Conservation (phyloP, 2,113 vertebrate genomes). For the Heteronetta atricapilla region DNA sequence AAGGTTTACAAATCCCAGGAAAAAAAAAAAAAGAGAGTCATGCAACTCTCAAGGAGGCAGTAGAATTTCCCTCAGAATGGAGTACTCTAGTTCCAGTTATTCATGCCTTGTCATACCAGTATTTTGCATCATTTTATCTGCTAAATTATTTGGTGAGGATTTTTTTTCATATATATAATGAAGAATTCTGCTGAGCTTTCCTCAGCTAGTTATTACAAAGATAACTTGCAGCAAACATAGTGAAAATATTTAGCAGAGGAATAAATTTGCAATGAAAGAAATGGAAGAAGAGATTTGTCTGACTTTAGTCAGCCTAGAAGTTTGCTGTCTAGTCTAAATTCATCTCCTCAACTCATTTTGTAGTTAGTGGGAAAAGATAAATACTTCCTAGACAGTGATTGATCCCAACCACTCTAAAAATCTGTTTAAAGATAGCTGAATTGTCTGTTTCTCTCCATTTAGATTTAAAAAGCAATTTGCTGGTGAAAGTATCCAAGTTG, state of each 20-base stretch:
- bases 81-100: neutral
- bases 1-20: neutral
- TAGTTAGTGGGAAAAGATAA: neutral
- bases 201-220: neutral
- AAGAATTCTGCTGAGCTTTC: neutral
- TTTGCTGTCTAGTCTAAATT: neutral
- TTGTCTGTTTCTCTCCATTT: neutral
- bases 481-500: neutral
- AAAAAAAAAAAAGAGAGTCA: neutral
- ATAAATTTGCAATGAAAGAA: neutral
- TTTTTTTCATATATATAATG: neutral
- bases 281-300: neutral
- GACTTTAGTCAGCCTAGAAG: neutral
- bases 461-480: neutral
- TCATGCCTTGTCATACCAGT: neutral
- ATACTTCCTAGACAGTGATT: neutral
- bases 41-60: neutral
- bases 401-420: neutral
- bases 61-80: neutral
- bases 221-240: neutral
- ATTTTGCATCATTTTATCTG: neutral
- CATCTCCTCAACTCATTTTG: neutral
- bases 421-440: neutral
- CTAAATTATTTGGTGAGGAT: neutral
- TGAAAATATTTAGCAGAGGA: neutral